Conservation (phyloP, 2,113 vertebrate species). For the Antechinus flavipes region DNA sequence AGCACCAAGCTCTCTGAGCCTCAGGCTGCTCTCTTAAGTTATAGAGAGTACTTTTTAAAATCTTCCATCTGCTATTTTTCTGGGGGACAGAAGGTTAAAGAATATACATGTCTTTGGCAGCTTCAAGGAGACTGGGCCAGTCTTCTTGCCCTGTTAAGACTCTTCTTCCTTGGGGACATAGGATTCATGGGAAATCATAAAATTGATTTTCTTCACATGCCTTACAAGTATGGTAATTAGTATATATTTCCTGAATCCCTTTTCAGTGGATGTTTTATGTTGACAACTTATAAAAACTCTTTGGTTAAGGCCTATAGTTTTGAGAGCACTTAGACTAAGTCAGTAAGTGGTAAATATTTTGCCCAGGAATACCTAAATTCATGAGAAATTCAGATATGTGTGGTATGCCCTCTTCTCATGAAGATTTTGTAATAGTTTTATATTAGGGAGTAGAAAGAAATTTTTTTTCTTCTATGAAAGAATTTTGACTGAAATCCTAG, state of each 20-base stretch:
- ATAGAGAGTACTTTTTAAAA: neutral
- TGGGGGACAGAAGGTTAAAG: neutral
- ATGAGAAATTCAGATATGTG: neutral
- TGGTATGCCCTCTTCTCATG: neutral
- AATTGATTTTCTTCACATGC: slow-evolving; percentile 2
- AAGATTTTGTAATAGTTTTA: neutral
- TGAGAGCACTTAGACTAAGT: neutral
- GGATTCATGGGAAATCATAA: neutral
- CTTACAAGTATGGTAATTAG: neutral
- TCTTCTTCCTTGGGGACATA: neutral
- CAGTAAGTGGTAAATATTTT: neutral
- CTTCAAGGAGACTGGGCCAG: neutral
- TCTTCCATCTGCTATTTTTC: slow-evolving; percentile 2
- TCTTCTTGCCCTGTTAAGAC: neutral
- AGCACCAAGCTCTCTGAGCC: neutral
- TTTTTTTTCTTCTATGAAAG: neutral
- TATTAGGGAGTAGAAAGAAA: neutral
- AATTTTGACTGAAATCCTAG: neutral
- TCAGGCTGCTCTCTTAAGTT: neutral
- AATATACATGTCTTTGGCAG: neutral
- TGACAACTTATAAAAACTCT: neutral
- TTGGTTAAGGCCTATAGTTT: neutral
- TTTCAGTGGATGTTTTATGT: neutral
- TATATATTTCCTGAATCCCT: neutral
- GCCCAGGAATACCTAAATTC: neutral